These are phyloP conservation scores for Hyperopisus bebe DNA, from an alignment of 2,113 vertebrate species.

Conservation along the genomic window DNA sequence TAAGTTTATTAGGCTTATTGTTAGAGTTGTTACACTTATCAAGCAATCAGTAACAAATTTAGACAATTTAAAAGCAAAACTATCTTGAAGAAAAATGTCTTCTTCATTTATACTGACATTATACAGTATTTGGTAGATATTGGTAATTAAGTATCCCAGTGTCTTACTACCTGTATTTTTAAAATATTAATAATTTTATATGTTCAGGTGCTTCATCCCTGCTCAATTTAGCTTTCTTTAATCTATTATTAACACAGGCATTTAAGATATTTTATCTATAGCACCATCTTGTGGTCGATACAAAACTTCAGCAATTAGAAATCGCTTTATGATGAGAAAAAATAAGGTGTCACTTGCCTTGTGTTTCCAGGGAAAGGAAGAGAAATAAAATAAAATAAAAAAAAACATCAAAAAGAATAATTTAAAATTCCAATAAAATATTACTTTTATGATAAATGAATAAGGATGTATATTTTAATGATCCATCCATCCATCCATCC, in stretches of 20 bases:
- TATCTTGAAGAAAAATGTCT: not conserved
- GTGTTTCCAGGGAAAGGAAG: not conserved
- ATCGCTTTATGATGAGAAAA: not conserved
- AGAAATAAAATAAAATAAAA: not conserved
- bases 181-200: not conserved
- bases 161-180: not conserved
- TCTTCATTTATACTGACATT: not conserved
- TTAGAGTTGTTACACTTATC: not conserved
- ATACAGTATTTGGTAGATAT: not conserved
- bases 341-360: not conserved
- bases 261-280: not conserved
- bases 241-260: not conserved
- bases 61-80: not conserved
- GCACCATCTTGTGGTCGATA: not conserved
- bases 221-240: not conserved
- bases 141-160: not conserved
- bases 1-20: not conserved
- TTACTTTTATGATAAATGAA: not conserved
- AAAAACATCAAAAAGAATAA: not conserved
- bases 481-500: too few species aligned
- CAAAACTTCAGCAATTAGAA: not conserved
- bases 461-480: not conserved
- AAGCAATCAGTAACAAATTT: not conserved
- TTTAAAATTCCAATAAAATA: not conserved
- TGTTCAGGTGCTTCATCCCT: not conserved